These are phyloP conservation scores for Carollia perspicillata DNA, from an alignment of 2,113 vertebrate species.

Conservation along the genomic window DNA sequence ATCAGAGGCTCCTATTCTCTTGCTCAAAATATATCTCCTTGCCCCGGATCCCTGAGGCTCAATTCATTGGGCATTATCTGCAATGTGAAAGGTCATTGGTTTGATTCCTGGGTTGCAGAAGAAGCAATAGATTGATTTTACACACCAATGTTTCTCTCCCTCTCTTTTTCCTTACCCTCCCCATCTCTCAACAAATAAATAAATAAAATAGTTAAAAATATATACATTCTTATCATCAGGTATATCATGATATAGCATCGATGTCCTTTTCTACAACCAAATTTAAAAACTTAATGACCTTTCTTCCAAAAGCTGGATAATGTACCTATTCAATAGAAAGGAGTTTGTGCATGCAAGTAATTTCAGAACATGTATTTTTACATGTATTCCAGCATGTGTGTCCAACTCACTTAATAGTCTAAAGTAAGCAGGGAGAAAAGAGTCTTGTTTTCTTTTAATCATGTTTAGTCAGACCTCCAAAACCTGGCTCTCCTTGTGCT, in stretches of 20 bases:
- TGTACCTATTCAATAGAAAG: background rate
- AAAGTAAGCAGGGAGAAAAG: background rate
- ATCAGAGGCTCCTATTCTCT: background rate
- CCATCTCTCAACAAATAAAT: no score
- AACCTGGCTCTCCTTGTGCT: background rate
- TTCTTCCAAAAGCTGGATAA: background rate
- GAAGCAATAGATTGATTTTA: no score
- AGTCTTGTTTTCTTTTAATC: background rate
- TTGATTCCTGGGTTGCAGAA: no score
- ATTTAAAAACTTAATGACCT: background rate
- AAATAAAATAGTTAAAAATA: no score
- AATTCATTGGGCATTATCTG: no score
- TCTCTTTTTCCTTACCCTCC: no score
- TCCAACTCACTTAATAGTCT: background rate
- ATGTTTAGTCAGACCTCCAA: background rate
- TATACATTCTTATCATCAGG: background rate
- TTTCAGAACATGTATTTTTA: background rate
- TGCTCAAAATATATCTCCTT: background rate
- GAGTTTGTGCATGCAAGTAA: background rate
- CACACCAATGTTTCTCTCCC: no score
- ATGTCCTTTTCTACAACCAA: background rate
- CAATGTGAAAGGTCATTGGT: no score
- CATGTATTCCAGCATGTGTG: background rate
- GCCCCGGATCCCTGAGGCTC: no score
- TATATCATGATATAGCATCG: background rate